Evolutionary conservation across 2,113 vertebrate species (phyloP).

Genomic region (Triplophysa tibetana): DNA sequence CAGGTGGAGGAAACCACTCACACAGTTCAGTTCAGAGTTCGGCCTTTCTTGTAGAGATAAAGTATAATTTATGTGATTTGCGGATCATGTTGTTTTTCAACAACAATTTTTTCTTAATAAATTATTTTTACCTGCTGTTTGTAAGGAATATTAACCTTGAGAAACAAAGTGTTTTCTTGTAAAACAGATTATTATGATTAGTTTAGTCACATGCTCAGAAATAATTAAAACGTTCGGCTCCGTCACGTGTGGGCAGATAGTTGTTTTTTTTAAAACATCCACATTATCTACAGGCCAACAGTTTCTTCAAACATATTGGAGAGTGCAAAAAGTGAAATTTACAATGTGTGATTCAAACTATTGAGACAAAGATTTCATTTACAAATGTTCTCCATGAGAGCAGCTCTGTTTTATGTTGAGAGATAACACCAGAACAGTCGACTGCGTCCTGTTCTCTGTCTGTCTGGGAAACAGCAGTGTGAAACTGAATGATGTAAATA

Average conservation of each 20-base stretch:
- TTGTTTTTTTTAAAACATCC: not conserved
- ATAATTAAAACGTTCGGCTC: too few species aligned
- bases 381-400: conserved; percentile 26
- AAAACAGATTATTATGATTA: too few species aligned
- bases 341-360: conserved; percentile 32
- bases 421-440: conserved; percentile 22
- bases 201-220: too few species aligned
- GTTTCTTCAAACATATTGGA: conserved; percentile 5
- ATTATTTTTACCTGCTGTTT: too few species aligned
- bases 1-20: conserved; percentile 38
- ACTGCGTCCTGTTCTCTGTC: conserved; percentile 6
- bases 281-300: conserved; percentile 25
- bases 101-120: too few species aligned
- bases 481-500: not conserved
- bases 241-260: not conserved
- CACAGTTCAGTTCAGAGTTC: conserved; percentile 13
- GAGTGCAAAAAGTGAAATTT: conserved; percentile 39
- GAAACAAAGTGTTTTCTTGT: too few species aligned
- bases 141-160: too few species aligned
- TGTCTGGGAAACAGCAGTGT: not conserved
- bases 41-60: conserved; percentile 15
- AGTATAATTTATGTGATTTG: not conserved
- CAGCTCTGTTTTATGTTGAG: conserved; percentile 34
- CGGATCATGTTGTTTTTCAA: not conserved
- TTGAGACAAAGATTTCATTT: conserved; percentile 48